These are phyloP conservation scores for Halichoeres trimaculatus DNA, from an alignment of 2,113 vertebrate genomes.

Conservation along the genomic window DNA sequence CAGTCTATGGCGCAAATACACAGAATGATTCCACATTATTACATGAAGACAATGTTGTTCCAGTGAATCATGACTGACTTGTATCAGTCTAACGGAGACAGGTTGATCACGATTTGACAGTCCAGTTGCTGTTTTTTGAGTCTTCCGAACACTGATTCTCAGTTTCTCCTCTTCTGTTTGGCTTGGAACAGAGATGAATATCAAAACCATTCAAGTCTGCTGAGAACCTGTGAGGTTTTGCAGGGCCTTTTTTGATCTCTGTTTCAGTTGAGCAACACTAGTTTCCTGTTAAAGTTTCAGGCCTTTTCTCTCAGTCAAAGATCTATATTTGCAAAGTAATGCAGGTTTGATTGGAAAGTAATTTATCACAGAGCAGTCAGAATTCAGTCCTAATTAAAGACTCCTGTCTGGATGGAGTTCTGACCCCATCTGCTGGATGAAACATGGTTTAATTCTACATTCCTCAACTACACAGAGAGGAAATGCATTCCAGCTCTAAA, in stretches of 20 bases:
- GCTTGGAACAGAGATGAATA: too few relatives aligned
- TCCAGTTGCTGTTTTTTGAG: too few relatives aligned
- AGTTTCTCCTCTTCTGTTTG: too few relatives aligned
- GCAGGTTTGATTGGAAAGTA: background rate
- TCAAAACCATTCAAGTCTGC: too few relatives aligned
- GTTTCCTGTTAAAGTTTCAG: background rate
- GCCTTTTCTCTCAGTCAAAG: background rate
- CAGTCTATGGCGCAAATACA: too few relatives aligned
- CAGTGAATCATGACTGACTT: too few relatives aligned
- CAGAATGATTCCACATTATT: too few relatives aligned
- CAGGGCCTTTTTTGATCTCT: conserved; percentile 33
- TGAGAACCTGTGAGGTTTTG: too few relatives aligned
- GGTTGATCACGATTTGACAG: too few relatives aligned
- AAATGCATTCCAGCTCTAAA: background rate
- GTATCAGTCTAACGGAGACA: too few relatives aligned
- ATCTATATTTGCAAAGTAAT: conserved; percentile 6
- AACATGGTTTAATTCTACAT: conserved; percentile 1
- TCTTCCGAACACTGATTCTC: too few relatives aligned
- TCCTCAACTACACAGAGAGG: background rate
- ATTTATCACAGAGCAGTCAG: background rate
- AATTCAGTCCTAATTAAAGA: background rate
- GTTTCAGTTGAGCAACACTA: conserved; percentile 21
- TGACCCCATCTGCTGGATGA: conserved; percentile 66
- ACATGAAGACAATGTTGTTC: too few relatives aligned
- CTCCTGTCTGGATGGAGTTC: conserved; percentile 25